Conservation (phyloP, 2,888 invertebrate species). For the Automeris io region DNA sequence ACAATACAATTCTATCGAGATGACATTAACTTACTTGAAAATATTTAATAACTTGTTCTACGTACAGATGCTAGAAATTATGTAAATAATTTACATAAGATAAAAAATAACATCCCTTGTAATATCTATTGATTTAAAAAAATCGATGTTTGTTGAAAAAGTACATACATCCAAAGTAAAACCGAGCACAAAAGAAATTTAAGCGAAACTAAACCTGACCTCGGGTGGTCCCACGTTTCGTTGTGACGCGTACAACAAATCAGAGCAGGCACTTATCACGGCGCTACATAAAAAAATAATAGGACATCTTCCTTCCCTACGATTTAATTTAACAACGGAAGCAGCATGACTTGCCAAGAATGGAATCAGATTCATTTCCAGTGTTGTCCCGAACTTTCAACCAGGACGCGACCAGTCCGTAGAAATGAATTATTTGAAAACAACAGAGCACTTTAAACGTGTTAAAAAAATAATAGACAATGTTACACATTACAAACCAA, state of each 20-base stretch:
- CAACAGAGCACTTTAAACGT: conserved; percentile 33
- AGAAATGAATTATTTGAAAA: conserved; percentile 53
- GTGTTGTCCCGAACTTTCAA: conserved; percentile 37
- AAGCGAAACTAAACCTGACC: conserved; percentile 27
- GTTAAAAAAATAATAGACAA: conserved; percentile 44
- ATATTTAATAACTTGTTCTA: too few relatives aligned
- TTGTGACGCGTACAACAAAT: conserved; percentile 27
- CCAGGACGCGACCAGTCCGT: conserved; percentile 33
- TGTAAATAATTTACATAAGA: too few relatives aligned
- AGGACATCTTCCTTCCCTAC: conserved; percentile 51
- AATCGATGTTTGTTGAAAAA: background rate
- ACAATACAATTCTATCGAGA: background rate
- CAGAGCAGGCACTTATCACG: conserved; percentile 6
- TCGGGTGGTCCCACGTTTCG: conserved; percentile 40
- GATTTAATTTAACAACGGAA: conserved; percentile 69
- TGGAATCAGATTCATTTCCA: conserved; percentile 64
- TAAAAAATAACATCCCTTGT: too few relatives aligned
- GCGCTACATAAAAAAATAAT: conserved; percentile 32
- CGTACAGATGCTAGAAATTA: too few relatives aligned
- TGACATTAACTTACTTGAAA: background rate
- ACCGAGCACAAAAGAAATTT: conserved; percentile 24
- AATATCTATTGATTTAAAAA: too few relatives aligned
- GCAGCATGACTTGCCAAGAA: conserved; percentile 66
- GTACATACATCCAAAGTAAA: conserved; percentile 8
- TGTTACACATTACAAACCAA: conserved; percentile 28